Conservation (phyloP, 2,797 vertebrate genomes). For the Sebastes kiyomatsui region DNA sequence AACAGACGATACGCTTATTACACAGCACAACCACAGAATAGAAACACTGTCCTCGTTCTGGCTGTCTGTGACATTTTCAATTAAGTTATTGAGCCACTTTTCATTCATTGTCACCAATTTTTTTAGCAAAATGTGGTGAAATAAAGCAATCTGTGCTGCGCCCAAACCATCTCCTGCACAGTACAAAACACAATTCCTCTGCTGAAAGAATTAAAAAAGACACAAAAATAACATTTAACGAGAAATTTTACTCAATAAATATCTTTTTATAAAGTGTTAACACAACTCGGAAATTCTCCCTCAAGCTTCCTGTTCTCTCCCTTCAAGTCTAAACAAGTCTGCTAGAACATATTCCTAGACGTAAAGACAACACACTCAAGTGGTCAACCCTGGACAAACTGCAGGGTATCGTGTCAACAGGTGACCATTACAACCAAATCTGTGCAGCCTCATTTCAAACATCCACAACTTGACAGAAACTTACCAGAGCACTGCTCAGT, state of each 20-base stretch:
- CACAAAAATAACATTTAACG: constrained; percentile 17
- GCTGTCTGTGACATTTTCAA: background rate
- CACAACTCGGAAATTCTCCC: constrained; percentile 43
- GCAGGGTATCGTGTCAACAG: background rate
- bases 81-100: background rate
- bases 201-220: background rate
- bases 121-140: background rate
- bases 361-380: background rate
- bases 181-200: background rate
- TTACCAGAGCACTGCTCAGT: constrained; percentile 22
- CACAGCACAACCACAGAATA: background rate
- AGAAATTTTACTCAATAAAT: background rate
- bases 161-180: background rate
- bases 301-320: constrained; percentile 48
- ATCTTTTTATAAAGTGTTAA: constrained; percentile 25
- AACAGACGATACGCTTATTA: constrained; percentile 4
- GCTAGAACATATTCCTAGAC: background rate
- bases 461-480: background rate
- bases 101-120: background rate
- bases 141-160: background rate
- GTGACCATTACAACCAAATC: background rate
- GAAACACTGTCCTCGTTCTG: background rate
- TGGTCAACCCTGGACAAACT: background rate
- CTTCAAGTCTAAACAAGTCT: constrained; percentile 2
- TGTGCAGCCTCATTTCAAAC: background rate